A percentile compares a stretch with the other conserved stretches of the same genome.
These are phyloP conservation scores for Lytechinus variegatus DNA, from an alignment of 35 echinoderm and acorn worm genomes.

Conservation along the genomic window DNA sequence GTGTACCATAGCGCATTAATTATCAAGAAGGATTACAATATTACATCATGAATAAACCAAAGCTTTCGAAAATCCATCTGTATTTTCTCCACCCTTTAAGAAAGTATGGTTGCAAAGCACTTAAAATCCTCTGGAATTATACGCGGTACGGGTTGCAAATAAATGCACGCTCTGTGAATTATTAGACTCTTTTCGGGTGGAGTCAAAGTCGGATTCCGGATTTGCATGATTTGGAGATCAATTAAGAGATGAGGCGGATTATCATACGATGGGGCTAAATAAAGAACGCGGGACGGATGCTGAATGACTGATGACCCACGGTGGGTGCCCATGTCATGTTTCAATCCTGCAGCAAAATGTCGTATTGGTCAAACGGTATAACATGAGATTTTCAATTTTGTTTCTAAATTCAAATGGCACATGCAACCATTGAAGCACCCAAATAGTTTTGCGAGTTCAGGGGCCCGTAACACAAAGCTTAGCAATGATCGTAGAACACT, in stretches of 20 bases:
- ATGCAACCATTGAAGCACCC: too few species aligned
- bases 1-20: neutral
- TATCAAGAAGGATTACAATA: neutral
- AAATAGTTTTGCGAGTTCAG: too few species aligned
- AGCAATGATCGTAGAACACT: too few species aligned
- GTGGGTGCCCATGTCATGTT: neutral
- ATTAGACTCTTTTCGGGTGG: neutral
- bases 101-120: neutral
- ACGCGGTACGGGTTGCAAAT: neutral
- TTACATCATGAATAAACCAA: neutral
- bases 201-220: neutral
- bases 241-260: conserved; percentile 2
- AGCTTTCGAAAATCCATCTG: neutral
- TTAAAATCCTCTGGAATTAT: neutral
- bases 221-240: conserved; percentile 1
- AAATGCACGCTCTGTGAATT: neutral
- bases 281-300: neutral
- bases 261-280: neutral
- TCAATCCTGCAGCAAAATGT: neutral
- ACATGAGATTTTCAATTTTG: too few species aligned
- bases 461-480: too few species aligned
- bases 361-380: too few species aligned
- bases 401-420: too few species aligned
- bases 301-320: neutral
- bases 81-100: neutral